Base-by-base conservation (phyloP, 2,888 invertebrate species). In the Synergus itoensis region DNA sequence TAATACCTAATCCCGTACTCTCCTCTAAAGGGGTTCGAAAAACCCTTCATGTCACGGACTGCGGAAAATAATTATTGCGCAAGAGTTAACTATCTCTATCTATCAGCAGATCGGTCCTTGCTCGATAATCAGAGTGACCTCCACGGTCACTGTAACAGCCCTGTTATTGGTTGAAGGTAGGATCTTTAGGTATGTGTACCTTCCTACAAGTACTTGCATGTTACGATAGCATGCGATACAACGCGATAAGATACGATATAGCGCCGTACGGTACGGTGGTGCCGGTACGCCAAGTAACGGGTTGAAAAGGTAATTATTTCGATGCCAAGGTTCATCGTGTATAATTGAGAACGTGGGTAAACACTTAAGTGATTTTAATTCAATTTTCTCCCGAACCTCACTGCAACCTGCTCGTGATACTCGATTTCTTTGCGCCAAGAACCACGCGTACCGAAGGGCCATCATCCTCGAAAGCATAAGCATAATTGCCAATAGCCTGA, bases 281-380 rank as follows among this genome's bases (percentile, higher is more conserved):
- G 78, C 78, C 43, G 76, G 79, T 79, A 81, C 82, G 81, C 84
- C 79, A 84, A 83, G 80, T 89, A 89, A 89, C 89, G 90, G 90
- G 80, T 85, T 87, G 83, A 83, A 87, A 86, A 87, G 88, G 89
- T 91, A 89, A 91, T 91, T 90, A 90, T 90, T 90, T 90, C 85
- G 87, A 89, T 88, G 89, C 85, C 88, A 86, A 87, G 88, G 89
- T 89, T 90, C 89, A 88, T 88, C 88, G 88, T 83, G 86, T 89
- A 89, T 90, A 90, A 91, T 91, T 90, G 90, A 89, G 89, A 90
- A 90, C 90, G 90, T 91, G 89, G 88, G 86, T 89, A 89, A 90
- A 90, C 88, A 88, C 88, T 90, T 87, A 86, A 90, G 87, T 88
- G 88, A 90, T 87, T 91, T 89, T 88, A 89, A 90, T 90, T 90